These are phyloP conservation scores for Aegotheles bennettii DNA, from an alignment of 2,113 vertebrate genomes.

Conservation along the genomic window DNA sequence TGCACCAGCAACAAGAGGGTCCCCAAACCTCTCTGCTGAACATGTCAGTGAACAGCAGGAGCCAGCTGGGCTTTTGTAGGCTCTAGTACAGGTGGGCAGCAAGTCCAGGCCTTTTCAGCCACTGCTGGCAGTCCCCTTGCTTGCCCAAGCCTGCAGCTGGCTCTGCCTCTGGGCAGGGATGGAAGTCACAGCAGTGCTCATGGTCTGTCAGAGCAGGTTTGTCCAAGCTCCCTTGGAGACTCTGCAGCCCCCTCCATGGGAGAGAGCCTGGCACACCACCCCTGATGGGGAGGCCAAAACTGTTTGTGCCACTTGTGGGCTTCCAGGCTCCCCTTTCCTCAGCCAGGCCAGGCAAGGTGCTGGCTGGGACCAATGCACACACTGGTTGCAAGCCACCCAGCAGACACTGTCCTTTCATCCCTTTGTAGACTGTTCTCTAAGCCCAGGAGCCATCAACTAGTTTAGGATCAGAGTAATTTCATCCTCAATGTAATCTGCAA, in stretches of 20 bases:
- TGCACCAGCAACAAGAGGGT: background rate
- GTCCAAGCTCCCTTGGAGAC: background rate
- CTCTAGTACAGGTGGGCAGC: background rate
- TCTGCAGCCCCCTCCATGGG: background rate
- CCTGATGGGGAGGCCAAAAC: fast-evolving
- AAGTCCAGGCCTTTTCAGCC: background rate
- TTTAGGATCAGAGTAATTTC: background rate
- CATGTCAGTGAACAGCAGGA: background rate
- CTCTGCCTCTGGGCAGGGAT: background rate
- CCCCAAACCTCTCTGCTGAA: background rate
- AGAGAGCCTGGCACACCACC: background rate
- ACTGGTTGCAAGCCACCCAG: background rate
- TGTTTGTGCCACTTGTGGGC: fast-evolving
- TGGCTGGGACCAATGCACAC: fast-evolving
- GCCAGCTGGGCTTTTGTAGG: background rate
- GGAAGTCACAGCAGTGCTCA: background rate
- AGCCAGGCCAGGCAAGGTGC: background rate
- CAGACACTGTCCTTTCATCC: background rate
- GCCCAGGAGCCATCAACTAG: background rate
- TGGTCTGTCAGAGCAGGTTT: background rate
- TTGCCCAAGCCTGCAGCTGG: fast-evolving
- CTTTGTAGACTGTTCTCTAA: background rate
- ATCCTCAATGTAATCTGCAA: background rate
- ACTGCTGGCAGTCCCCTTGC: background rate
- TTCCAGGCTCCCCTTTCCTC: background rate